phyloP scores from a whole-genome alignment of 2,797 vertebrate genomes.

The Myripristis murdjan region DNA sequence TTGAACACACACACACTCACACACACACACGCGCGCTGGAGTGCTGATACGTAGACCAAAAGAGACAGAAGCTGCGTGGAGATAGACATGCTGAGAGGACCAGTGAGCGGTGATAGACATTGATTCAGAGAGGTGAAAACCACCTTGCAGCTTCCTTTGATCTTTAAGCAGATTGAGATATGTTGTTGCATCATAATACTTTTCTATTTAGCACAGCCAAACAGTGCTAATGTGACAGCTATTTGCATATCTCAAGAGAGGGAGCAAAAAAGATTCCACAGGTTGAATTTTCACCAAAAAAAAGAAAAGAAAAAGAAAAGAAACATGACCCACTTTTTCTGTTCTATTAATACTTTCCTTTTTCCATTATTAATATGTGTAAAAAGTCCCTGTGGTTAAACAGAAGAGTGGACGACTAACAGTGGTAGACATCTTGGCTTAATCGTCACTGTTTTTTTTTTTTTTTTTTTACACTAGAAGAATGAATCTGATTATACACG shows the following conservation, averaged over 20 bases:
- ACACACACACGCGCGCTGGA: slow-evolving; percentile 3
- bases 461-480: too few relatives aligned
- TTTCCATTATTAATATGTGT: not conserved
- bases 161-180: slow-evolving; percentile 21
- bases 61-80: slow-evolving; percentile 13
- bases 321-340: slow-evolving; percentile 16
- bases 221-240: slow-evolving; percentile 11
- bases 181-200: slow-evolving; percentile 3
- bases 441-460: too few relatives aligned
- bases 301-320: not conserved
- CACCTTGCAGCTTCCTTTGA: slow-evolving; percentile 2
- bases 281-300: not conserved
- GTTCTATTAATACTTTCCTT: not conserved
- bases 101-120: not conserved
- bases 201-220: slow-evolving; percentile 7
- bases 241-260: slow-evolving; percentile 19
- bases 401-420: too few relatives aligned
- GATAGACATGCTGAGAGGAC: not conserved
- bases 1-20: slow-evolving; percentile 5
- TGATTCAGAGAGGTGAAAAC: slow-evolving; percentile 1
- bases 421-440: too few relatives aligned
- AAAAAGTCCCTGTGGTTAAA: not conserved
- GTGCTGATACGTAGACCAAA: not conserved
- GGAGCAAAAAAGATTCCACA: not conserved
- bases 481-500: too few relatives aligned